Evolutionary conservation across 2,113 vertebrate genomes (phyloP), one percentile per base, ranked within the genome.

Genomic region (Phrynocephalus versicolor): DNA sequence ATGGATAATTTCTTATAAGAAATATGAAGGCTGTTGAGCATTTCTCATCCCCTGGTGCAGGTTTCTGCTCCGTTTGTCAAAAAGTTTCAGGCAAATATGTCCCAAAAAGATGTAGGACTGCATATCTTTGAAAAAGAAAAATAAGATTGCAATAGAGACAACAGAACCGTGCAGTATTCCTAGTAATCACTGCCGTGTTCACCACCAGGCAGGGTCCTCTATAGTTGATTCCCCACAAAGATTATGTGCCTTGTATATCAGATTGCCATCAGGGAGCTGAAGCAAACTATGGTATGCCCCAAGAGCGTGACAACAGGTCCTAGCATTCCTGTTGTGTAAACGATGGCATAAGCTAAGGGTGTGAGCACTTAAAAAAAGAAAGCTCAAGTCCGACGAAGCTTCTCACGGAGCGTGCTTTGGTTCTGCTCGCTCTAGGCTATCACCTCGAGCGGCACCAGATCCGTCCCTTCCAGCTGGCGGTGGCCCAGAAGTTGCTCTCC

Each of bases 401-500:
- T 71, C 80, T 92, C 79, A 93, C 51, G 23, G 79, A 5, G 39
- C 78, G 78, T 89, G n/a, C n/a, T 92, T 90, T 93, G 25, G 39
- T 79, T 92, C 91, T 89, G 4, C 16, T 19, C 19, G 12, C 89
- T 94, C 73, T 92, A 97, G 96, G 95, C 93, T 95, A 93, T 86
- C 88, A 85, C 0, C 89, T 95, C 75, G 96, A 98, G 81, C 96
- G 96, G 67, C 96, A 95, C 39, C 95, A 97, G 67, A 93, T 98
- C n/a, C 97, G 97, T 76, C 98, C 99, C 25, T 97, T 98, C 92
- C 99, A 99, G 95, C 94, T 99, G 80, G 98, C 98, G 0, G 98
- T 99, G 92, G 99, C 99, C 14, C 97, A 99, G 93, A 99, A 99
- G 93, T 95, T 99, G 77, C 96, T 99, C 65, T 99, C 99, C 51